Conservation (phyloP, 2,113 vertebrate species). For the Muntiacus muntjak region DNA sequence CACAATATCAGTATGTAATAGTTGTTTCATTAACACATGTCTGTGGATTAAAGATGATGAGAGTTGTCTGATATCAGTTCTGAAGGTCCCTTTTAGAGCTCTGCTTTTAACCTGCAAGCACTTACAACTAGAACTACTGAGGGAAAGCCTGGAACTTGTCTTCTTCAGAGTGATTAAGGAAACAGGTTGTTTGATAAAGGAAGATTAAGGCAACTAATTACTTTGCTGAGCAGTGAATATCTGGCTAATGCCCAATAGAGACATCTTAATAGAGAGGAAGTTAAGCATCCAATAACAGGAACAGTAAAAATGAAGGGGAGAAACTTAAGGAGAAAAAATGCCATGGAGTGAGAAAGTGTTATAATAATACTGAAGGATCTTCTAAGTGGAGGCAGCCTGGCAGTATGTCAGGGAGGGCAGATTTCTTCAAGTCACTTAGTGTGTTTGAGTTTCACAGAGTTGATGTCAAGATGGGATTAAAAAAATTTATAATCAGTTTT, state of each 20-base stretch:
- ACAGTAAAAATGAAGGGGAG: background rate
- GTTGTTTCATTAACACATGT: background rate
- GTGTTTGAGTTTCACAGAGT: background rate
- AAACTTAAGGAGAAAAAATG: background rate
- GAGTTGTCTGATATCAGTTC: background rate
- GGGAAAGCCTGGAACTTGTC: background rate
- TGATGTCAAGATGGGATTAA: background rate
- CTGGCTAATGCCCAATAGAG: background rate
- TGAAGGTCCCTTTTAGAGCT: background rate
- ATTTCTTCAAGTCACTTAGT: background rate
- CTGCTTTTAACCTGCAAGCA: background rate
- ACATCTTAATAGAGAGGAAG: background rate
- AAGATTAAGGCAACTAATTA: background rate
- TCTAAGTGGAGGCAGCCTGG: background rate
- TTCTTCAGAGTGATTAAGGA: background rate
- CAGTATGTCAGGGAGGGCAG: background rate
- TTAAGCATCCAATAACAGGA: background rate
- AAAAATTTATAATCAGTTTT: background rate
- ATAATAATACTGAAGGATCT: background rate
- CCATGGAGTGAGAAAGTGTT: background rate
- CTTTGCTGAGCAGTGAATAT: background rate
- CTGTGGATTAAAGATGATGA: background rate
- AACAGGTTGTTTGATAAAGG: background rate
- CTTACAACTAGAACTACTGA: background rate
- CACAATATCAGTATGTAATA: background rate